Evolutionary conservation across 2,888 invertebrate genomes (phyloP).

Genomic region (Drosophila setosimentum): DNA sequence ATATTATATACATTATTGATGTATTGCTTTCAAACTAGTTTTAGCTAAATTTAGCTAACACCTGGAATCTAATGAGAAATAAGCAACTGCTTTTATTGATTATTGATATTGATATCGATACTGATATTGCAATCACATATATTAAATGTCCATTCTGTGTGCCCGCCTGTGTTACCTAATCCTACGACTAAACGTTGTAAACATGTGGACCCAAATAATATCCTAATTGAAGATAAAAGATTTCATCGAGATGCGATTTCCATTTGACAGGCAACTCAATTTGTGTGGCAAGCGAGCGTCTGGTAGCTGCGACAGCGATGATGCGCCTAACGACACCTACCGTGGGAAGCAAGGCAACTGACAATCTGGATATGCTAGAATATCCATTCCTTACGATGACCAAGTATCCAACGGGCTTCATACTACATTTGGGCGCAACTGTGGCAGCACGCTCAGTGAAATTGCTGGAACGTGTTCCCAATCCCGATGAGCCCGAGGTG

Average conservation of each 20-base stretch:
- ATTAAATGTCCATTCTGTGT: slow-evolving; percentile 30
- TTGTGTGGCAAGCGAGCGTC: slow-evolving; percentile 88
- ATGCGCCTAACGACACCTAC: slow-evolving; percentile 87
- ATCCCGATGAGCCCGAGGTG: slow-evolving; percentile 95
- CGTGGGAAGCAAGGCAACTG: slow-evolving; percentile 88
- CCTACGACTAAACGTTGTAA: slow-evolving; percentile 49
- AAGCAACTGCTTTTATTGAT: not conserved
- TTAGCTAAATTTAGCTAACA: not conserved
- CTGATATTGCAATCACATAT: slow-evolving; percentile 11
- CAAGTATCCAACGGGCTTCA: slow-evolving; percentile 95
- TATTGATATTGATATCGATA: not conserved
- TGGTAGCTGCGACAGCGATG: slow-evolving; percentile 86
- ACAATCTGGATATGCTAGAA: slow-evolving; percentile 95
- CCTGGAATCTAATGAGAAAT: not conserved
- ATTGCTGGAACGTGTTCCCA: slow-evolving; percentile 91
- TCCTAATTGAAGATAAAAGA: not conserved
- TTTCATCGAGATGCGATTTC: slow-evolving; percentile 20
- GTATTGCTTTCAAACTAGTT: not conserved
- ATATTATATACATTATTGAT: not conserved
- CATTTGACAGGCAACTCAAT: slow-evolving; percentile 90
- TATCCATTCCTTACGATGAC: slow-evolving; percentile 98
- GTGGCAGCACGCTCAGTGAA: slow-evolving; percentile 94
- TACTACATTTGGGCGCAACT: slow-evolving; percentile 94
- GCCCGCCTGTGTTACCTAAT: slow-evolving; percentile 18
- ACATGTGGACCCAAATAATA: slow-evolving; percentile 16